phyloP scores from a whole-genome alignment of 2,888 invertebrate species.

The Leucophenga montana region DNA sequence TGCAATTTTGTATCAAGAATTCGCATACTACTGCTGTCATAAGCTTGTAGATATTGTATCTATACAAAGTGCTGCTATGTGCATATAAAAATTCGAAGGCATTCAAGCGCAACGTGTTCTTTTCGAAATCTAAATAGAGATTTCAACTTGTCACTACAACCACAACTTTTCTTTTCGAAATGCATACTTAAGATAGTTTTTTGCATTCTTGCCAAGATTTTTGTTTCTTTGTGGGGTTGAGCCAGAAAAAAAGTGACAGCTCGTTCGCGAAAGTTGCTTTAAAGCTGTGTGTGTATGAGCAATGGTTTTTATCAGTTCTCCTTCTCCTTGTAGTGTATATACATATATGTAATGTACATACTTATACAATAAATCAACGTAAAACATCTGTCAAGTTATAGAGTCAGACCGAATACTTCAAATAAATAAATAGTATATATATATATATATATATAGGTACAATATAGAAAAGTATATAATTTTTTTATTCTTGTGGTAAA shows the following conservation, averaged over 20 bases:
- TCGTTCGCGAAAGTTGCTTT: constrained; percentile 8
- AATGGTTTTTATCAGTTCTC: constrained; percentile 59
- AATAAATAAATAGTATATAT: constrained; percentile 5
- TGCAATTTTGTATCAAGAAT: not conserved
- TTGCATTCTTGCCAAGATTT: constrained; percentile 21
- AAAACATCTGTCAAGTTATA: constrained; percentile 16
- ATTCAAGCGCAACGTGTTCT: not conserved
- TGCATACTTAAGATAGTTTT: not conserved
- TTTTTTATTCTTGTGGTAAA: not conserved
- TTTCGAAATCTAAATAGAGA: not conserved
- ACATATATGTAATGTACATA: not conserved
- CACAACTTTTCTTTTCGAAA: too few species aligned
- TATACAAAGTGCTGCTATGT: not conserved
- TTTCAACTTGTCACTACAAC: too few species aligned
- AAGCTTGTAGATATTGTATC: not conserved
- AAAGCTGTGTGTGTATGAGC: not conserved
- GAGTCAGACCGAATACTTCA: not conserved
- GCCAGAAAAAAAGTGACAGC: constrained; percentile 20
- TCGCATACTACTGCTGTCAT: not conserved
- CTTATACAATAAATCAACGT: constrained; percentile 25
- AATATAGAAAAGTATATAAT: too few species aligned
- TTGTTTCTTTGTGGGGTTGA: not conserved
- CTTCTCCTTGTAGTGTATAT: constrained; percentile 23
- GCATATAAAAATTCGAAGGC: not conserved
- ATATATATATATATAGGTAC: too few species aligned